Evolutionary conservation across 2,113 vertebrate species (phyloP).

Genomic region (Ictidomys tridecemlineatus): DNA sequence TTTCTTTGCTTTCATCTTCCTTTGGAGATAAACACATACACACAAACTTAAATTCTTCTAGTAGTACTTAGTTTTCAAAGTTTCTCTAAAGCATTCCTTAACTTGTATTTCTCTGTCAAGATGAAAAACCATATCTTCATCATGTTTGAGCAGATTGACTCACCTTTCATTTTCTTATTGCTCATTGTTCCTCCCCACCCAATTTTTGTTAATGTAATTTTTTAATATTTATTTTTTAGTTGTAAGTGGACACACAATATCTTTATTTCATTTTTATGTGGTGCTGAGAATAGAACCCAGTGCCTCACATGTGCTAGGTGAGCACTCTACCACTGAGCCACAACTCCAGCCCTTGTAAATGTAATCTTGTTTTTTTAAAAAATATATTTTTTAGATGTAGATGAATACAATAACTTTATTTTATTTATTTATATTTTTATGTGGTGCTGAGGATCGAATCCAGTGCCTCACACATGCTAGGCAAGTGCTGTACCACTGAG

Average conservation of each 20-base stretch:
- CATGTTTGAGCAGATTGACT: background rate
- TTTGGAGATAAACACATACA: background rate
- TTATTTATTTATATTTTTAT: too few relatives aligned
- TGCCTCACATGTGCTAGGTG: too few relatives aligned
- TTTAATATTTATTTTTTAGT: too few relatives aligned
- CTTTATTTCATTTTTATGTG: too few relatives aligned
- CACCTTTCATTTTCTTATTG: background rate
- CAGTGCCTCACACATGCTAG: too few relatives aligned
- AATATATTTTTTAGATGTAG: too few relatives aligned
- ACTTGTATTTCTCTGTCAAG: background rate
- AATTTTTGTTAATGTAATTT: background rate
- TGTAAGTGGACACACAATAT: too few relatives aligned
- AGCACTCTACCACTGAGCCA: too few relatives aligned
- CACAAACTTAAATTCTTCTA: background rate
- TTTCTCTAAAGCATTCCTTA: background rate
- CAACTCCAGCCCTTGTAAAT: background rate
- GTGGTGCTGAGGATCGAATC: too few relatives aligned
- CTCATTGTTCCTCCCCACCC: background rate
- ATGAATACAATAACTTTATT: too few relatives aligned
- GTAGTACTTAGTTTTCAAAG: background rate
- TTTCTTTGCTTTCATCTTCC: slow-evolving; percentile 69
- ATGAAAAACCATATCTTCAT: background rate
- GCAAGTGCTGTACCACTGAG: too few relatives aligned
- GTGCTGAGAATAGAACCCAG: too few relatives aligned
- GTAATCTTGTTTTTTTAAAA: background rate